Evolutionary conservation across 2,113 vertebrate species (phyloP).

Genomic region (Gopherus evgoodei): DNA sequence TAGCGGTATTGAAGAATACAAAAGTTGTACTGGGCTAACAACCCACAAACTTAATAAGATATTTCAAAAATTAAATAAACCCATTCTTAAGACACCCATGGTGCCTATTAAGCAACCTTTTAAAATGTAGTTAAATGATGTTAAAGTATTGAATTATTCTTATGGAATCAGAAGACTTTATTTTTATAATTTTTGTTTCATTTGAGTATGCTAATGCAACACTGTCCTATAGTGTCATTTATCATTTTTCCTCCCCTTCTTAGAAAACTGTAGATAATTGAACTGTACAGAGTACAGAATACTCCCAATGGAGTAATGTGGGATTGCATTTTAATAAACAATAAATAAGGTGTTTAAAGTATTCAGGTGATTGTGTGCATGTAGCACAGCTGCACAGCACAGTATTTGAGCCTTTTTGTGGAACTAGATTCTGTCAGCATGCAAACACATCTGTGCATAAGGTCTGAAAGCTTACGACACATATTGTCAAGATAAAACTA

Average conservation of each 20-base stretch:
- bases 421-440: not conserved
- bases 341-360: constrained; percentile 3
- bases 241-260: constrained; percentile 7
- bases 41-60: constrained; percentile 14
- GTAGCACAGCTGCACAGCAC: not conserved
- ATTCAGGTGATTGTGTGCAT: not conserved
- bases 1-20: not conserved
- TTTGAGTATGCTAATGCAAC: constrained; percentile 55
- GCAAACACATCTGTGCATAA: not conserved
- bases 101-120: constrained; percentile 49
- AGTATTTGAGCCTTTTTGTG: not conserved
- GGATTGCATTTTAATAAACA: not conserved
- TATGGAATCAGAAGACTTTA: constrained; percentile 61
- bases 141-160: constrained; percentile 45
- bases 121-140: constrained; percentile 60
- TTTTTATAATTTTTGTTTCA: constrained; percentile 53
- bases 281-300: not conserved
- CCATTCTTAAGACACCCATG: constrained; percentile 38
- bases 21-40: constrained; percentile 4
- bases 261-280: constrained; percentile 24
- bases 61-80: constrained; percentile 68
- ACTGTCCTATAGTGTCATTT: constrained; percentile 23
- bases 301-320: not conserved
- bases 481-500: not conserved
- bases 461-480: accelerated